Evolutionary conservation across 2,888 invertebrate species (phyloP), one percentile per base, ranked within the genome.

Genomic region (Temnothorax ravouxi): DNA sequence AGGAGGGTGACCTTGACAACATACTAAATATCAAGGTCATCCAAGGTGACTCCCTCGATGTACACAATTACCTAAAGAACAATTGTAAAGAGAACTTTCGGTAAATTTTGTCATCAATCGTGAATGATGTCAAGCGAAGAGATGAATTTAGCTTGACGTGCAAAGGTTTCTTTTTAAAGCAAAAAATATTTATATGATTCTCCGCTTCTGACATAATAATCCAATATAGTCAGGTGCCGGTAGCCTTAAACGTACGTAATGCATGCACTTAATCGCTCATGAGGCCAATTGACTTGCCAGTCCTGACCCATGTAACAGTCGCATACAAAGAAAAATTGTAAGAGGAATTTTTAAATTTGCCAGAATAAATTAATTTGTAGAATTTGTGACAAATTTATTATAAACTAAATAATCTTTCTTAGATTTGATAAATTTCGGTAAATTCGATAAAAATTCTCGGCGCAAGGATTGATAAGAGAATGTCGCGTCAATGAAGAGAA

Each of bases 211-310:
- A 76, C 2, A 56, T 75, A 38, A 50, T 18, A 15, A 47, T 47
- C 44, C 5, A 34, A 47, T 50, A 13, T 25, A 25, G 9, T 3
- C 9, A 64, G 18, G 2, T 38, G 1, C 15, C 29, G 59, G 18
- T 2, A 74, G 9, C 6, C 4, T 64, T 47, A 41, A 41, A 18
- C 8, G 3, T 75, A 18, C 11, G 6, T 75, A 66, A n/a, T n/a
- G n/a, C n/a, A 11, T 18, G 11, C 6, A 76, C 25, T 66, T 76
- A 44, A 67, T 38, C 15, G 66, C 18, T 50, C 3, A 38, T 75
- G 34, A 66, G 66, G 50, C 8, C 47, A 66, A 11, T 38, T 76
- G 76, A 76, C 47, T 8, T 67, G 50, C 8, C 9, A 21, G 25
- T 76, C 38, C 47, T 50, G 47, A 21, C 6, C 25, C 2, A 74